These are phyloP conservation scores for Cyclophora punctaria DNA, from an alignment of 2,888 invertebrate genomes.

Conservation along the genomic window DNA sequence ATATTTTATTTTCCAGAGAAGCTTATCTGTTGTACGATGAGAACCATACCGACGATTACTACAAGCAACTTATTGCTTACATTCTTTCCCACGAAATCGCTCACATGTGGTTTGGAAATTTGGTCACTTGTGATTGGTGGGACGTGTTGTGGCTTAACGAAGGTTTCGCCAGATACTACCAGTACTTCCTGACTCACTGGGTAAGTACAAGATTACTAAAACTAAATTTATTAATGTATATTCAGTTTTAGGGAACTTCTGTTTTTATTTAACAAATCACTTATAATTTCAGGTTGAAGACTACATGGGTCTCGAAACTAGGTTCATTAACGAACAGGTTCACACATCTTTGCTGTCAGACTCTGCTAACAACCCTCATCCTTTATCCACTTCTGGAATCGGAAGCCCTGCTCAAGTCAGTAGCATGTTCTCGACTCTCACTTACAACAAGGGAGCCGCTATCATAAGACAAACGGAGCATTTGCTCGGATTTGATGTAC, in stretches of 20 bases:
- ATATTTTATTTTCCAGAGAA: slow-evolving; percentile 36
- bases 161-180: slow-evolving; percentile 82
- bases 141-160: slow-evolving; percentile 79
- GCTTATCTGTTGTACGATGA: slow-evolving; percentile 61
- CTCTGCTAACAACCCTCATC: slow-evolving; percentile 70
- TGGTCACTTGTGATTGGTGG: slow-evolving; percentile 80
- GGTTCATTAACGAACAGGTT: slow-evolving; percentile 81
- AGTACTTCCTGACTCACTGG: slow-evolving; percentile 78
- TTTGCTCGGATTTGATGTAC: slow-evolving; percentile 68
- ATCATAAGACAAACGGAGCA: slow-evolving; percentile 82
- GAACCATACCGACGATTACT: slow-evolving; percentile 48
- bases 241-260: too few species aligned
- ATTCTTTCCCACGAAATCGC: slow-evolving; percentile 81
- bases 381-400: slow-evolving; percentile 74
- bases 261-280: too few species aligned
- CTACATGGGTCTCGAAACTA: slow-evolving; percentile 78
- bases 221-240: background rate
- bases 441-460: slow-evolving; percentile 81
- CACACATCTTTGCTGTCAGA: slow-evolving; percentile 78
- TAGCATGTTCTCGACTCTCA: slow-evolving; percentile 78
- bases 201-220: slow-evolving; percentile 35
- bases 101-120: slow-evolving; percentile 84
- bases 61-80: slow-evolving; percentile 72
- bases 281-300: slow-evolving; percentile 69
- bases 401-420: slow-evolving; percentile 74